Evolutionary conservation across 2,113 vertebrate species (phyloP), one percentile per base, ranked within the genome.

Genomic region (Xiphophorus couchianus): DNA sequence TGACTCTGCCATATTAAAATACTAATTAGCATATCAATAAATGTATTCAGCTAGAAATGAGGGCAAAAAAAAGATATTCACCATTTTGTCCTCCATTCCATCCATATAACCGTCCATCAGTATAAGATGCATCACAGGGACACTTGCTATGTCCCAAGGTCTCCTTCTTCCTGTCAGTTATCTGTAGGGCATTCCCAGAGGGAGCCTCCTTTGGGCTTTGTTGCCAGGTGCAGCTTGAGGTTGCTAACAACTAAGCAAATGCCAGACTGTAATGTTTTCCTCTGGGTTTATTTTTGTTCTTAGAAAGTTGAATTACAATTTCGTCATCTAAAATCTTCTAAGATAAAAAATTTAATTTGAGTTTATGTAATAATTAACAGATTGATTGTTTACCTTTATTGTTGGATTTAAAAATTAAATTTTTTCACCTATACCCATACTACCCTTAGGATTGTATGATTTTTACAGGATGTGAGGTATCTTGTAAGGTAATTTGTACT

Each of bases 161-260:
- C 69, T 67, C n/a, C 17, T 51, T n/a, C 39, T 67, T 14, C 51
- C 78, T 73, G 62, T 75, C 66, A 78, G 42, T 68, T 67, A 30
- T 13, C 37, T 3, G 11, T 2, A 4, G 13, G 62, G 27, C 30
- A 15, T 15, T 17, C 25, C 62, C 66, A 66, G 17, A 1, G 29
- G 66, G 65, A 86, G 17, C 35, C 42, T 60, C 48, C 51, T 64
- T 28, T 33, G 64, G 71, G 63, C 29, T 66, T 73, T 66, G 28
- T 71, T 48, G 58, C 25, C 39, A 74, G 9, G 30, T 76, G 8
- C n/a, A 66, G n/a, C 29, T 66, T 76, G 28, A 15, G 31, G 39
- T 27, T n/a, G 30, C 33, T 70, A 29, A 69, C 27, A 1, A 5
- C 66, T 65, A n/a, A 72, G 42, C 60, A 62, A n/a, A n/a, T 15